Evolutionary conservation across 1,140 invertebrate genomes (phyloP).

Genomic region (Reticulitermes speratus): DNA sequence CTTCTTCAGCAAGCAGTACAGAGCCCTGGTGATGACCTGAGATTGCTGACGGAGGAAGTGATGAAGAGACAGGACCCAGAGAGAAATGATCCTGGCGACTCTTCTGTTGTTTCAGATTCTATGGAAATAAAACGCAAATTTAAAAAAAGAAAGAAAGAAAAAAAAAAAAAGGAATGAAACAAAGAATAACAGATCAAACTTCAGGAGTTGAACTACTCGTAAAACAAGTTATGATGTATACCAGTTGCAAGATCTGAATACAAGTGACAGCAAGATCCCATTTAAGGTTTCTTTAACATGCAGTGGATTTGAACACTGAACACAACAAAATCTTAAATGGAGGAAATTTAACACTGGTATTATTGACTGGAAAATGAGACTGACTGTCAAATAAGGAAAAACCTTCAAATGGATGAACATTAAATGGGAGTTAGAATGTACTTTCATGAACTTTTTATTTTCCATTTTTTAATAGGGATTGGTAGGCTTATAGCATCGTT

Average conservation of each 20-base stretch:
- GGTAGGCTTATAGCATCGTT: too few relatives aligned
- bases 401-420: too few relatives aligned
- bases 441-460: neutral
- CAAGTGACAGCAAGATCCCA: too few relatives aligned
- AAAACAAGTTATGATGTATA: neutral
- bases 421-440: too few relatives aligned
- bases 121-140: conserved; percentile 37
- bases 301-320: too few relatives aligned
- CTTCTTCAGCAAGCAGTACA: conserved; percentile 61
- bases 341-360: too few relatives aligned
- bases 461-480: neutral
- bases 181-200: neutral
- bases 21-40: conserved; percentile 64
- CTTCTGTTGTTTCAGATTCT: conserved; percentile 97
- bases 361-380: too few relatives aligned
- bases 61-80: conserved; percentile 66
- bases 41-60: conserved; percentile 68
- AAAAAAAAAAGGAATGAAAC: conserved; percentile 4
- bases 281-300: too few relatives aligned
- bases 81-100: conserved; percentile 92
- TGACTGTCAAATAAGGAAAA: too few relatives aligned
- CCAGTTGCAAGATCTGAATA: too few relatives aligned
- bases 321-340: too few relatives aligned
- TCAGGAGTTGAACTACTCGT: neutral
- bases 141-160: conserved; percentile 10